These are phyloP conservation scores for Gavialis gangeticus DNA, from an alignment of 2,113 vertebrate species.

Conservation along the genomic window DNA sequence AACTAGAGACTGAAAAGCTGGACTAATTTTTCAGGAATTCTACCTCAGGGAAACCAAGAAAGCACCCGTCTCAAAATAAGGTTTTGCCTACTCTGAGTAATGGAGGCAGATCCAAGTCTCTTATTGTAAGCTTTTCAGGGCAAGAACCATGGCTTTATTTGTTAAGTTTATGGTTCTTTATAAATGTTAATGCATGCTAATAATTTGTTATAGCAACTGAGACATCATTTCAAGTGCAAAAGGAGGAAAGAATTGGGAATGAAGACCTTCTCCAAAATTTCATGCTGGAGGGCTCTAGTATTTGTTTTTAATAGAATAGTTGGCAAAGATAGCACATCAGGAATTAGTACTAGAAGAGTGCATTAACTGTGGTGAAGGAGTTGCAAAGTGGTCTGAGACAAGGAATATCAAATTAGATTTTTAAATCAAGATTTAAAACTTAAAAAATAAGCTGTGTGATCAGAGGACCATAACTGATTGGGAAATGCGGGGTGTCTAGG, in stretches of 20 bases:
- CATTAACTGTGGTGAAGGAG: neutral
- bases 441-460: conserved; percentile 43
- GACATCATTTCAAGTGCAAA: neutral
- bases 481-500: conserved; percentile 4
- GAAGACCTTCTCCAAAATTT: neutral
- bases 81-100: neutral
- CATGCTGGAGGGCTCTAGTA: neutral
- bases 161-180: neutral
- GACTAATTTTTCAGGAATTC: neutral
- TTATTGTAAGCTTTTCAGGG: neutral
- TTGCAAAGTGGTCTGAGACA: conserved; percentile 5
- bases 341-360: conserved; percentile 26
- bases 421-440: conserved; percentile 59
- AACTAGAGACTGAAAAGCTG: neutral
- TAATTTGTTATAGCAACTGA: neutral
- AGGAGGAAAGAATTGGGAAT: neutral
- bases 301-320: conserved; percentile 14
- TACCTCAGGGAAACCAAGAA: neutral
- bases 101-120: neutral
- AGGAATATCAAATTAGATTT: conserved; percentile 32
- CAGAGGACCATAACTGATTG: conserved; percentile 21
- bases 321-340: neutral
- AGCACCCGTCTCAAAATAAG: neutral
- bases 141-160: neutral
- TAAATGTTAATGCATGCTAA: neutral